These are phyloP conservation scores for Poeciliopsis occidentalis DNA, from an alignment of 2,113 vertebrate genomes.

Conservation along the genomic window DNA sequence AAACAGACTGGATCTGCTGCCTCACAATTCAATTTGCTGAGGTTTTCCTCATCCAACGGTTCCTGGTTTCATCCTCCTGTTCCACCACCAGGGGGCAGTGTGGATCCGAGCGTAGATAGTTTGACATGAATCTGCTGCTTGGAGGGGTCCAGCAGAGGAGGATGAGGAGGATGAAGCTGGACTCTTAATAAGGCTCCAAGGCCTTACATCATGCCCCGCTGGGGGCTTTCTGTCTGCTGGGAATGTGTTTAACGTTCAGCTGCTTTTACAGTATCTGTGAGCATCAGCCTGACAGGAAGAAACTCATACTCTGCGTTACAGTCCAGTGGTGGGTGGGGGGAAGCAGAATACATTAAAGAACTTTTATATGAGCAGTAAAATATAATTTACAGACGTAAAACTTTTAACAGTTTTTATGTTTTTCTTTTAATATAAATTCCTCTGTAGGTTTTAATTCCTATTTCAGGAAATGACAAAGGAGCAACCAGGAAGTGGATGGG, in stretches of 20 bases:
- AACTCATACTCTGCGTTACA: neutral
- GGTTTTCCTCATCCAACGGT: no score
- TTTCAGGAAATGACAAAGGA: slow-evolving; percentile 27
- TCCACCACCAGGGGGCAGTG: slow-evolving; percentile 59
- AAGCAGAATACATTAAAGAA: neutral
- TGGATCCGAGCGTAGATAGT: slow-evolving; percentile 11
- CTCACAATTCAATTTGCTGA: neutral
- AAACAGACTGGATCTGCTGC: neutral
- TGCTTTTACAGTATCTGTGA: slow-evolving; percentile 22
- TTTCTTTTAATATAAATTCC: neutral
- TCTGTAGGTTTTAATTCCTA: neutral
- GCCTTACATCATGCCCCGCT: slow-evolving; percentile 33
- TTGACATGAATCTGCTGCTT: neutral
- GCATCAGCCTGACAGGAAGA: slow-evolving; percentile 26
- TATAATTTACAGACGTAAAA: no score
- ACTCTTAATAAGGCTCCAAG: slow-evolving; percentile 19
- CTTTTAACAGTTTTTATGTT: no score
- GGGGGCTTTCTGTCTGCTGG: slow-evolving; percentile 15
- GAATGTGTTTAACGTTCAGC: slow-evolving; percentile 32
- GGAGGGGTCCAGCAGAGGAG: neutral
- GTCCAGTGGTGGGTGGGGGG: neutral
- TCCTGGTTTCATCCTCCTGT: neutral
- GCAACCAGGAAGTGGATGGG: slow-evolving; percentile 43
- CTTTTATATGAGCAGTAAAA: no score
- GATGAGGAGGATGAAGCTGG: slow-evolving; percentile 30